Evolutionary conservation across 2,888 invertebrate genomes (phyloP), one percentile per base, ranked within the genome.

Genomic region (Rhodophaea formosa): DNA sequence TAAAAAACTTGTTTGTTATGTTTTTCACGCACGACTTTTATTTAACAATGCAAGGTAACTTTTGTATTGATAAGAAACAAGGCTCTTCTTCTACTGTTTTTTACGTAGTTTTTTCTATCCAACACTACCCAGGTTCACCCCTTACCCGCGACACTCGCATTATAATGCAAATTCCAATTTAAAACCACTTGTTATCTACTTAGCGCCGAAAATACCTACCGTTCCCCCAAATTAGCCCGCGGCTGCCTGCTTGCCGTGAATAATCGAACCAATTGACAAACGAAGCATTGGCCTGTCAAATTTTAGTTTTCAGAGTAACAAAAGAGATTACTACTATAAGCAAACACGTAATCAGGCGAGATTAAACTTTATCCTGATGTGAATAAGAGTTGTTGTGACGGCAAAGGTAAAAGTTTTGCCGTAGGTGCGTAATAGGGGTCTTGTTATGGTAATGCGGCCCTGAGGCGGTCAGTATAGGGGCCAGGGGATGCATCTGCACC

Each of bases 111-210:
- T 23, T 23, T 23, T 23, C 23, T 23, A 23, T 23, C 12, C 10
- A 5, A 6, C 39, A n/a, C n/a, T 39, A 6, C 39, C 10, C 2
- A 5, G n/a, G 5, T n/a, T 23, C 14, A 32, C 35, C 17, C 43
- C 14, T 14, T 14, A 30, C 45, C 45, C 46, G 14, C 39, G 30
- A 35, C 45, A 16, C 54, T 61, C 55, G 52, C 61, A 62, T 57
- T 65, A 88, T 88, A 87, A 91, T 91, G 90, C 84, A 90, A 86
- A 91, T 90, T 82, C 80, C 86, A 90, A 91, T 91, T 91, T 88
- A 81, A 89, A 90, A 87, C 90, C 90, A 90, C 90, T 91, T 88
- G 90, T 91, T 91, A 91, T 88, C 88, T 90, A 90, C 90, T 91
- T 91, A 91, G 87, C 74, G 77, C 77, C 82, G 84, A 89, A 88